Evolutionary conservation across 2,797 vertebrate genomes (phyloP).

Genomic region (Acanthurus tractus): DNA sequence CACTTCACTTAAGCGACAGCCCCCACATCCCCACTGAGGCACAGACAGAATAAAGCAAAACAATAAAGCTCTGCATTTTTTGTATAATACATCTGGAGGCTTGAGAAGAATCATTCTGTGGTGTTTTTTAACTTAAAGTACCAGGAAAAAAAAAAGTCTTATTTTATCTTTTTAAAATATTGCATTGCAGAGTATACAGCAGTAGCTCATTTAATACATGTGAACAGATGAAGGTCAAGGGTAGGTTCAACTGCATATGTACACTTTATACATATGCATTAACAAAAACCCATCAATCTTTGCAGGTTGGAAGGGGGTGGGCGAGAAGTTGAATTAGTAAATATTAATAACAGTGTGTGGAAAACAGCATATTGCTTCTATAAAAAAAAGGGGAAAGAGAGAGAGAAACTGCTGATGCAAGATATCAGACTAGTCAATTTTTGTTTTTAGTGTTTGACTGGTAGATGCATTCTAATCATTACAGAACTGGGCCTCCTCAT

Average conservation of each 20-base stretch:
- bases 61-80: neutral
- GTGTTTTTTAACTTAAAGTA: slow-evolving; percentile 26
- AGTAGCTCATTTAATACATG: slow-evolving; percentile 49
- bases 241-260: slow-evolving; percentile 79
- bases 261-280: slow-evolving; percentile 83
- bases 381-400: slow-evolving; percentile 31
- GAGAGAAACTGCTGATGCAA: slow-evolving; percentile 56
- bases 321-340: slow-evolving; percentile 62
- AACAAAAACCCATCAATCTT: slow-evolving; percentile 79
- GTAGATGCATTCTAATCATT: slow-evolving; percentile 68
- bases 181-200: slow-evolving; percentile 29
- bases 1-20: slow-evolving; percentile 3
- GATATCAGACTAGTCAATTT: slow-evolving; percentile 49
- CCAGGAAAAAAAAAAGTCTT: slow-evolving; percentile 40
- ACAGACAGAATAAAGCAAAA: slow-evolving; percentile 14
- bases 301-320: slow-evolving; percentile 58
- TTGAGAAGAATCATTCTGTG: slow-evolving; percentile 22
- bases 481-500: slow-evolving; percentile 58
- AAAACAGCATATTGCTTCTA: slow-evolving; percentile 54
- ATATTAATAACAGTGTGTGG: slow-evolving; percentile 65
- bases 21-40: slow-evolving; percentile 15
- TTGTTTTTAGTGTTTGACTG: slow-evolving; percentile 60
- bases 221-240: slow-evolving; percentile 82
- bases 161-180: slow-evolving; percentile 35
- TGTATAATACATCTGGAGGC: slow-evolving; percentile 25